Percentiles rank a stretch among this genome's conserved stretches.
phyloP scores from a whole-genome alignment of 2,888 invertebrate species.

The Liodrosophila aerea region DNA sequence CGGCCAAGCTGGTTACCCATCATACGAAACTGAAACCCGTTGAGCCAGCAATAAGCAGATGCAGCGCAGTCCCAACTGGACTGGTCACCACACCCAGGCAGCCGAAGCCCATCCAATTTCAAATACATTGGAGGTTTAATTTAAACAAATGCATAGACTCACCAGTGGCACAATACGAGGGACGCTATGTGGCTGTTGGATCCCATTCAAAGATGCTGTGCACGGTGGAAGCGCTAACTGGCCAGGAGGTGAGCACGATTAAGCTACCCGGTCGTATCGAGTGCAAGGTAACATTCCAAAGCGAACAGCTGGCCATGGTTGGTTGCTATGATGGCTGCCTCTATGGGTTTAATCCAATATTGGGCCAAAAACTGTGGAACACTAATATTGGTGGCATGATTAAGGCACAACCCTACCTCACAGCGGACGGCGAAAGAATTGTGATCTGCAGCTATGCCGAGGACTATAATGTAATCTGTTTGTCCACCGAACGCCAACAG shows the following conservation, averaged over 20 bases:
- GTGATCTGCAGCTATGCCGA: constrained; percentile 84
- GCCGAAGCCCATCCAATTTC: constrained; percentile 11
- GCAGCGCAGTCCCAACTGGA: not conserved
- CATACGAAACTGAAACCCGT: constrained; percentile 56
- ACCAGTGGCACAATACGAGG: constrained; percentile 85
- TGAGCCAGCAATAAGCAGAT: constrained; percentile 13
- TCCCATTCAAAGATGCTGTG: constrained; percentile 89
- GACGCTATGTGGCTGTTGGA: constrained; percentile 84
- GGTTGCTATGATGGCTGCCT: constrained; percentile 91
- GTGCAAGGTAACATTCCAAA: constrained; percentile 84
- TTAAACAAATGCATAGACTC: constrained; percentile 91
- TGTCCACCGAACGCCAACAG: constrained; percentile 63
- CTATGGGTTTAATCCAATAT: constrained; percentile 85
- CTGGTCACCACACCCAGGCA: too few species aligned
- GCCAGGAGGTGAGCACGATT: constrained; percentile 83
- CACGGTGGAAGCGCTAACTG: constrained; percentile 84
- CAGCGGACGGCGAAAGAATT: constrained; percentile 85
- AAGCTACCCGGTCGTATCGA: constrained; percentile 88
- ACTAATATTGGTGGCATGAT: constrained; percentile 83
- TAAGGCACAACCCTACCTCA: constrained; percentile 83
- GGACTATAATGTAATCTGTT: constrained; percentile 74
- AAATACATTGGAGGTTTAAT: constrained; percentile 67
- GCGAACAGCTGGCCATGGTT: constrained; percentile 84
- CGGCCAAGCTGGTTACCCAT: constrained; percentile 50
- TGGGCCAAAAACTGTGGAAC: constrained; percentile 85